These are phyloP conservation scores for Pelagia noctiluca DNA, from an alignment of 30 jellyfish, hydroid and myxozoan species.

Conservation along the genomic window DNA sequence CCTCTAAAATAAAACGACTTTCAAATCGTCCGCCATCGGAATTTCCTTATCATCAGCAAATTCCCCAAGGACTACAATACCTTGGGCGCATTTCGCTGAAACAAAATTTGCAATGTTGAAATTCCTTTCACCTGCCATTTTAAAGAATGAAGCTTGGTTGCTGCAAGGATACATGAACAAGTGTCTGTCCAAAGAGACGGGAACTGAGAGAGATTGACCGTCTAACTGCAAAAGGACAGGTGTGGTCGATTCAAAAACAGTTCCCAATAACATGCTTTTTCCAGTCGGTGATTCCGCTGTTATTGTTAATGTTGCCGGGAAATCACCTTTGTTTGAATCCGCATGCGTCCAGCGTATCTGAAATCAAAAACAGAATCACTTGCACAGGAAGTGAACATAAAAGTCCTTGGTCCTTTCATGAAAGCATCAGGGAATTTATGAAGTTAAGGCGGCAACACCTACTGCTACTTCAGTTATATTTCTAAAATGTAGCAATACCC, in stretches of 20 bases:
- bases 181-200: neutral
- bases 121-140: neutral
- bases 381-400: too few species aligned
- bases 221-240: neutral
- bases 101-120: neutral
- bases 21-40: neutral
- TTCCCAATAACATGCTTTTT: neutral
- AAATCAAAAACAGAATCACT: too few species aligned
- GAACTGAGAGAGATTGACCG: neutral
- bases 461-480: too few species aligned
- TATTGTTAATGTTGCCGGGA: neutral
- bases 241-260: conserved; percentile 9
- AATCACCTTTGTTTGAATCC: neutral
- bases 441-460: too few species aligned
- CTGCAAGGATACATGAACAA: neutral
- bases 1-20: neutral
- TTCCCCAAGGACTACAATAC: neutral
- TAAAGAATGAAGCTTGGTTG: neutral
- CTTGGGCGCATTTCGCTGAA: neutral
- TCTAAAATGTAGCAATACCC: too few species aligned
- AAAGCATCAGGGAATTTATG: too few species aligned
- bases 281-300: neutral
- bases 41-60: neutral
- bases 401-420: too few species aligned
- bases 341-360: neutral